A percentile compares a stretch with the other conserved stretches of the same genome.
Evolutionary conservation across 2,113 vertebrate genomes (phyloP).

Genomic region (Blennius ocellaris): DNA sequence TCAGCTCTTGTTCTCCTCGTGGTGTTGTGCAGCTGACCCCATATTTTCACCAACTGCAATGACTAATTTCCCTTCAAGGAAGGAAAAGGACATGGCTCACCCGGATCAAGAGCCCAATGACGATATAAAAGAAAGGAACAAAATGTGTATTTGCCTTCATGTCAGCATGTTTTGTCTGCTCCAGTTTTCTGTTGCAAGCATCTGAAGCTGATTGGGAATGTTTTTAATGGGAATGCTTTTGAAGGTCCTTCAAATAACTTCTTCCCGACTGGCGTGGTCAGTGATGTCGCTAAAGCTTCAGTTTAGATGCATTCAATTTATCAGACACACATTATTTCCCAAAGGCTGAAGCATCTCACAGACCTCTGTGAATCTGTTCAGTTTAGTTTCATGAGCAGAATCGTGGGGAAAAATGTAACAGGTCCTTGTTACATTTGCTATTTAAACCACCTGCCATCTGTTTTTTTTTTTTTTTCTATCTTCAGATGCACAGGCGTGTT

Average conservation of each 20-base stretch:
- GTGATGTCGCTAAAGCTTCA: slow-evolving; percentile 42
- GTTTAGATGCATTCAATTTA: slow-evolving; percentile 60
- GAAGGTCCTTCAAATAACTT: slow-evolving; percentile 41
- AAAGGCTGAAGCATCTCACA: slow-evolving; percentile 21
- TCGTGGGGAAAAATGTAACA: neutral
- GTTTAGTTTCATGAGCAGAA: slow-evolving; percentile 14
- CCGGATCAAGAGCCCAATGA: slow-evolving; percentile 6
- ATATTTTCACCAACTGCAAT: slow-evolving; percentile 4
- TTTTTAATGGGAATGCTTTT: slow-evolving; percentile 67
- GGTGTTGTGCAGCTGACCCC: neutral
- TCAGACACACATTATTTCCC: slow-evolving; percentile 49
- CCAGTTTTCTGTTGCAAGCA: slow-evolving; percentile 45
- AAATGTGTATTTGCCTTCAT: neutral
- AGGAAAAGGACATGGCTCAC: slow-evolving; percentile 6
- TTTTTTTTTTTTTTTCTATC: neutral
- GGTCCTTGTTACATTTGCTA: neutral
- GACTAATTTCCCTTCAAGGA: neutral
- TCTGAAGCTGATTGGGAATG: slow-evolving; percentile 66
- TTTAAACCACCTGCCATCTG: slow-evolving; percentile 10
- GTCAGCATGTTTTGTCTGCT: neutral
- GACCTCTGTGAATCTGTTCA: slow-evolving; percentile 9
- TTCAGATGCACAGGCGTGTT: slow-evolving; percentile 22
- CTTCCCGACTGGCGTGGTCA: slow-evolving; percentile 43
- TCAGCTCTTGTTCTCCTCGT: neutral
- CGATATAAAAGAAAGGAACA: slow-evolving; percentile 2